Evolutionary conservation across 2,888 invertebrate genomes (phyloP).

Genomic region (Octodonta nipae): DNA sequence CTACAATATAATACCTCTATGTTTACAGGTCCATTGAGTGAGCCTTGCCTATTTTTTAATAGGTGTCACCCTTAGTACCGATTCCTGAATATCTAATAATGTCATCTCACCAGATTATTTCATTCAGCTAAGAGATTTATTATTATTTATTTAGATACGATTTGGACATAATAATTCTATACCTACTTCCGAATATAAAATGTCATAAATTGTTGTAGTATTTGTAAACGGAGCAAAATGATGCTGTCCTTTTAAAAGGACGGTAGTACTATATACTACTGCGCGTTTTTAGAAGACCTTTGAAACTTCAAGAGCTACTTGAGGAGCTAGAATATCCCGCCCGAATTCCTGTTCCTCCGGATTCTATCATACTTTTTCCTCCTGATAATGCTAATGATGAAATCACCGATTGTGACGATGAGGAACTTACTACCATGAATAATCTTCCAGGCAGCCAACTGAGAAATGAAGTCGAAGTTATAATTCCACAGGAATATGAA

Average conservation of each 20-base stretch:
- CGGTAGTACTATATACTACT: slow-evolving; percentile 1
- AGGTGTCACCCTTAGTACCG: too few relatives aligned
- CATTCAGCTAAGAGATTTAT: too few relatives aligned
- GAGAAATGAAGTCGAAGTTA: slow-evolving; percentile 10
- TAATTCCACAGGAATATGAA: slow-evolving; percentile 5
- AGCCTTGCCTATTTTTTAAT: too few relatives aligned
- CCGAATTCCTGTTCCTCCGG: too few relatives aligned
- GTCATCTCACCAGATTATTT: too few relatives aligned
- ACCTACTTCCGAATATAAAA: too few relatives aligned
- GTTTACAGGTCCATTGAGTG: too few relatives aligned
- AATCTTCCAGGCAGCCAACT: slow-evolving; percentile 13
- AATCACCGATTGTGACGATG: slow-evolving; percentile 11
- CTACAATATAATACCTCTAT: too few relatives aligned
- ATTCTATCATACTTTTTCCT: background rate
- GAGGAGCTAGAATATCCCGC: slow-evolving; percentile 1
- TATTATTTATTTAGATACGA: too few relatives aligned
- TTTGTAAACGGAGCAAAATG: background rate
- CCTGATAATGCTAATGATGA: slow-evolving; percentile 4
- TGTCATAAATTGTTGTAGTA: background rate
- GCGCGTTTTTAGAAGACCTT: background rate
- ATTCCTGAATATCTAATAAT: too few relatives aligned
- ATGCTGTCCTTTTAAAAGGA: slow-evolving; percentile 1
- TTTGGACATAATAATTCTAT: too few relatives aligned
- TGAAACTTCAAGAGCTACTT: background rate
- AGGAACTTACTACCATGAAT: slow-evolving; percentile 7